Base-by-base conservation (phyloP, 1,140 invertebrate species). In the Akabosia matsudoensis region DNA sequence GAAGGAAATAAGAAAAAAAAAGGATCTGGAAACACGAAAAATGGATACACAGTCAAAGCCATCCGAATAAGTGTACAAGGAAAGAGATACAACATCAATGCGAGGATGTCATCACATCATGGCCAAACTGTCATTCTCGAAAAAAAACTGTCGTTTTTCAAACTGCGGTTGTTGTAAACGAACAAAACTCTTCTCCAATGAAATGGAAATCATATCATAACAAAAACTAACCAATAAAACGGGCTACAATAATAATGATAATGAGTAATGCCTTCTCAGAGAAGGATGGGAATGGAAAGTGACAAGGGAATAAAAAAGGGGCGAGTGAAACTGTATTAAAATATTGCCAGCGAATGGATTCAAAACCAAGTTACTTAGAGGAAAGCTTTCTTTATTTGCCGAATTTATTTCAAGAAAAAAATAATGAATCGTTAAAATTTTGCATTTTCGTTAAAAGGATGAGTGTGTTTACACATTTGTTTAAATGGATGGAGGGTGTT, bases 191-290 rank as follows among this genome's bases (percentile, higher is more conserved):
- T 10, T 45, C 18, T 45, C 37, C 37, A 45, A 45, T 18, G 37
- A 7, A 45, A 18, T 18, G 37, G 18, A 10, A 45, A 45, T 45
- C 37, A 45, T 45, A 45, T 10, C 37, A 45, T 45, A 45, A 45
- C 37, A 45, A 18, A 45, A n/a, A n/a, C n/a, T n/a, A n/a, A n/a
- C n/a, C n/a, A n/a, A n/a, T n/a, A n/a, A n/a, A n/a, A 45, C 7
- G 37, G 7, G 37, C 37, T 45, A 61, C 22, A 7, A 61, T 67
- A 67, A 67, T 67, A 28, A 67, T 67, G 7, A 67, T 67, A 67
- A 67, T 67, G 61, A 67, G 61, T 67, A 67, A 67, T 67, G 61
- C 28, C 31, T 22, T 30, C 22, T 67, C 61, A 67, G 10, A 67
- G 61, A 67, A 30, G 28, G 61, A 67, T 67, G 61, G 30, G 61